Evolutionary conservation across 2,888 invertebrate species (phyloP).

Genomic region (Patella pellucida): DNA sequence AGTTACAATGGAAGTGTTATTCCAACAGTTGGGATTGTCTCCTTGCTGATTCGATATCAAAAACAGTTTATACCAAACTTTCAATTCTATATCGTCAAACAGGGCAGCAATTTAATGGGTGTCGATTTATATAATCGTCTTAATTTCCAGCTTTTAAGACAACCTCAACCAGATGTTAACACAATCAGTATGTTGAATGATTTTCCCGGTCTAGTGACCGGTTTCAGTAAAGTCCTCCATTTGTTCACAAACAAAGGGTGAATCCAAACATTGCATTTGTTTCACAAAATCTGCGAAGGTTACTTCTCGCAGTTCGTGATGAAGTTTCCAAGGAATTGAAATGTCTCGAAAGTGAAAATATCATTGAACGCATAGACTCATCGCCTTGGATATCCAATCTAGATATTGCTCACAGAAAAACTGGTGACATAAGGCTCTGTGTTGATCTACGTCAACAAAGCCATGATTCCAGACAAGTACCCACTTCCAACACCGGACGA

Average conservation of each 20-base stretch:
- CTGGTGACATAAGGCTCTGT: not conserved
- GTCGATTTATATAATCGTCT: constrained; percentile 8
- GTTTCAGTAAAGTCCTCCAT: not conserved
- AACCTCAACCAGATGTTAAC: not conserved
- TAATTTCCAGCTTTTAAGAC: not conserved
- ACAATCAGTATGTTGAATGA: not conserved
- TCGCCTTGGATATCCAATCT: constrained; percentile 2
- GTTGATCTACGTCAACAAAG: too few relatives aligned
- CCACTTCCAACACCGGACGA: too few relatives aligned
- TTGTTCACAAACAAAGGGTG: not conserved
- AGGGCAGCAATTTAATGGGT: constrained; percentile 11
- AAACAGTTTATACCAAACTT: too few relatives aligned
- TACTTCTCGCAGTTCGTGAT: not conserved
- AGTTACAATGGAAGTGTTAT: too few relatives aligned
- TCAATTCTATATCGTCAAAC: not conserved
- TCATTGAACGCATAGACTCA: constrained; percentile 10
- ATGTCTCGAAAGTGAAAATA: not conserved
- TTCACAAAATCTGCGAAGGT: not conserved
- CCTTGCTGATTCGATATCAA: too few relatives aligned
- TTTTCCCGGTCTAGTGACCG: not conserved
- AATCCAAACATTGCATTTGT: not conserved
- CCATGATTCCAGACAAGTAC: too few relatives aligned
- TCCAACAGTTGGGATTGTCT: too few relatives aligned
- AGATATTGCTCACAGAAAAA: not conserved
- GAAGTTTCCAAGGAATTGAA: constrained; percentile 1